phyloP scores from a whole-genome alignment of 2,113 vertebrate genomes.

The Anser brachyrhynchus region DNA sequence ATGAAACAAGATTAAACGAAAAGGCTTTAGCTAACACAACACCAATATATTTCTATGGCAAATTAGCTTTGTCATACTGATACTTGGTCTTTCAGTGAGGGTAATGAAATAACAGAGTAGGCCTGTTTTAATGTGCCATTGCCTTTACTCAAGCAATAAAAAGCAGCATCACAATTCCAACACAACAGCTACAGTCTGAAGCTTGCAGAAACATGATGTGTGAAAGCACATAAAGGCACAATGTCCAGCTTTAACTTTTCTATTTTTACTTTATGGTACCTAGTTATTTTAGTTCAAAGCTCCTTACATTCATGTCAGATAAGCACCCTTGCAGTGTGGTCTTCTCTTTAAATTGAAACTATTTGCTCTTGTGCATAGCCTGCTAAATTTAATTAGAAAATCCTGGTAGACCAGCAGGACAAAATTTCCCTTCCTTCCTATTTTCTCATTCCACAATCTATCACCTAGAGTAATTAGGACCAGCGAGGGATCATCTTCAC shows the following conservation, averaged over 20 bases:
- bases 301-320: constrained; percentile 28
- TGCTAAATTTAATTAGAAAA: constrained; percentile 92
- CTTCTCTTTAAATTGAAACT: constrained; percentile 79
- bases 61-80: neutral
- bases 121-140: neutral
- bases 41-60: neutral
- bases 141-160: neutral
- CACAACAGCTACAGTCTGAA: neutral
- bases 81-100: neutral
- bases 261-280: neutral
- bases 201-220: fast-evolving
- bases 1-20: constrained; percentile 3
- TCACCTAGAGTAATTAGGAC: constrained; percentile 87
- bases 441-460: constrained; percentile 84
- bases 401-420: constrained; percentile 80
- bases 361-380: constrained; percentile 85
- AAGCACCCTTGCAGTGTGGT: constrained; percentile 71
- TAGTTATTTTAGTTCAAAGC: neutral
- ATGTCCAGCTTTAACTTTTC: neutral
- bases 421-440: constrained; percentile 86
- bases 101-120: neutral
- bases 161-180: neutral
- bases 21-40: neutral
- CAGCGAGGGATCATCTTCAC: constrained; percentile 84
- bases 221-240: neutral